A percentile compares a stretch with the other conserved stretches of the same genome.
These are phyloP conservation scores for Bucco capensis DNA, from an alignment of 2,113 vertebrate species.

Conservation along the genomic window DNA sequence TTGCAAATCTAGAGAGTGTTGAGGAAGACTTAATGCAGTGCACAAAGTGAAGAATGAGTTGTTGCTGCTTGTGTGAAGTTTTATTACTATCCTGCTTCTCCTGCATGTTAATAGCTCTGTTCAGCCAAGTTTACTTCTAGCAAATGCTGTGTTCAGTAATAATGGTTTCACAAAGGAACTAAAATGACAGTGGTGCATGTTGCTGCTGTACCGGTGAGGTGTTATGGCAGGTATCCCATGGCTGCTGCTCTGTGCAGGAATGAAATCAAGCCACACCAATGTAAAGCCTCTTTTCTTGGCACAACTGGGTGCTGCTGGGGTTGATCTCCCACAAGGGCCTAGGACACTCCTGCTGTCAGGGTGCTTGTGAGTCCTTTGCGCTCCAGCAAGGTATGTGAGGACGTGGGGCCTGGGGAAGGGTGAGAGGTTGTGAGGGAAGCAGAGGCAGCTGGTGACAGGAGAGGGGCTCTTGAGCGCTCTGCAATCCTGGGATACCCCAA, in stretches of 20 bases:
- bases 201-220: neutral
- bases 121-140: neutral
- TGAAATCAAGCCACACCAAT: neutral
- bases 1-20: neutral
- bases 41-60: neutral
- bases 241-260: neutral
- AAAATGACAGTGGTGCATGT: neutral
- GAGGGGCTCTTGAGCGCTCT: accelerated
- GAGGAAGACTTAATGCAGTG: neutral
- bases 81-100: neutral
- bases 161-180: neutral
- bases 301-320: accelerated
- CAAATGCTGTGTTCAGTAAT: neutral
- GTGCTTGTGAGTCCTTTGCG: neutral
- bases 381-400: neutral
- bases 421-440: neutral
- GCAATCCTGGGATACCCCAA: neutral
- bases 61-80: neutral
- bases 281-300: neutral
- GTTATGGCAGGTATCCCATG: neutral
- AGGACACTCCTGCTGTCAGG: accelerated
- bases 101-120: neutral
- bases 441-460: accelerated
- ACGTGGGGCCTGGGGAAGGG: accelerated
- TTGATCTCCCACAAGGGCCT: neutral